These are phyloP conservation scores for Netelia melanura DNA, from an alignment of 2,888 invertebrate species.

Conservation along the genomic window DNA sequence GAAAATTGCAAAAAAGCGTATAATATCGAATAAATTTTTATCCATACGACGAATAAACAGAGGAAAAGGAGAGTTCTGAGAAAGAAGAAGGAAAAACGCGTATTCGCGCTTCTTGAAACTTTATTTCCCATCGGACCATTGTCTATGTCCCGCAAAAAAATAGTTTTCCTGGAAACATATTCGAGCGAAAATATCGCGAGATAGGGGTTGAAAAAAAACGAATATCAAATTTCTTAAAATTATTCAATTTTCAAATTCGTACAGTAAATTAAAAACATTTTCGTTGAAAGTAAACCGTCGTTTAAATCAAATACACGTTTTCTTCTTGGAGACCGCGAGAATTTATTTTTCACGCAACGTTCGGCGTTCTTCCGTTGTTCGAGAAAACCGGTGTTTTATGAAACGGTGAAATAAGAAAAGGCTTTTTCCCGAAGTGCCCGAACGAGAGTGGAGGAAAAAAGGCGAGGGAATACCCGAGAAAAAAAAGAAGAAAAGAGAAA, in stretches of 20 bases:
- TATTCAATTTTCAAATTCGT: no score
- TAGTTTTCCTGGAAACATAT: no score
- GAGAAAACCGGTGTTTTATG: not conserved
- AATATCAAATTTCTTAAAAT: no score
- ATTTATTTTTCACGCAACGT: no score
- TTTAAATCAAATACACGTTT: constrained; percentile 29
- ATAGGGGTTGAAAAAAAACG: no score
- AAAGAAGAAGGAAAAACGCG: not conserved
- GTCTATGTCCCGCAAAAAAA: no score
- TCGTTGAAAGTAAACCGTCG: no score
- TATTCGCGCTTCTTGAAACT: not conserved
- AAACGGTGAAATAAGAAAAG: constrained; percentile 17
- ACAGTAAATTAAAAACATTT: no score
- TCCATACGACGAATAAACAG: not conserved
- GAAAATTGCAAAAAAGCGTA: constrained; percentile 27
- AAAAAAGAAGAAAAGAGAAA: constrained; percentile 2
- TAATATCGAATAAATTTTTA: constrained; percentile 21
- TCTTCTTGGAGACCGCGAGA: not conserved
- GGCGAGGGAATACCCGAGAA: not conserved
- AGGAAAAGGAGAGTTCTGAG: not conserved
- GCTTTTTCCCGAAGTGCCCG: constrained; percentile 11
- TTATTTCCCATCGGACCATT: no score
- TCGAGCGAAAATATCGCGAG: no score
- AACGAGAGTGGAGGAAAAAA: no score
- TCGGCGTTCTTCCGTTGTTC: no score